phyloP scores from a whole-genome alignment of 2,888 invertebrate genomes.

The Eupithecia abbreviata region DNA sequence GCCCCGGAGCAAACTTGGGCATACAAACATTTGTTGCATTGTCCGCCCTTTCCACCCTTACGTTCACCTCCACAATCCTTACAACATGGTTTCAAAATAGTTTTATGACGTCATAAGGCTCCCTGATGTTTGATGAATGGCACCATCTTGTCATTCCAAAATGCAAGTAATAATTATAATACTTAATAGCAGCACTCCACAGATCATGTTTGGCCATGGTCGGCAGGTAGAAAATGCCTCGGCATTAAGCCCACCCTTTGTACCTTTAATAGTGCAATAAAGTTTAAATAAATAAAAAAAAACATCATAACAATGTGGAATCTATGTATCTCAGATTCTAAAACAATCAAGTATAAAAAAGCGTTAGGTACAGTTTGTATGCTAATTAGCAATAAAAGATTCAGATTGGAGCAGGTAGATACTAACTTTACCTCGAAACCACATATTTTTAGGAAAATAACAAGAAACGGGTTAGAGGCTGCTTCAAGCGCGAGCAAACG shows the following conservation, averaged over 20 bases:
- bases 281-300: no score
- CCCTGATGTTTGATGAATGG: not conserved
- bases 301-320: no score
- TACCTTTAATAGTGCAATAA: no score
- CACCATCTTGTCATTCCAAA: not conserved
- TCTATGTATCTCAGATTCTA: not conserved
- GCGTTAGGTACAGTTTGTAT: not conserved
- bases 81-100: not conserved
- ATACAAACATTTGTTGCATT: not conserved
- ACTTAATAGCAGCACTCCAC: no score
- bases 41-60: not conserved
- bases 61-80: not conserved
- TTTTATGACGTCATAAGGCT: no score
- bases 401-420: not conserved
- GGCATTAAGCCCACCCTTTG: no score
- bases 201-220: no score
- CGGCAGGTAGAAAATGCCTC: no score
- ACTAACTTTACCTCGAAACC: not conserved
- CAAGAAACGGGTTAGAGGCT: slow-evolving; percentile 3
- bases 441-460: not conserved
- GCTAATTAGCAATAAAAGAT: not conserved
- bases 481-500: slow-evolving; percentile 2
- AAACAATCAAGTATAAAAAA: not conserved
- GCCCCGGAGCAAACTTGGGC: not conserved
- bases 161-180: no score